These are phyloP conservation scores for Bos javanicus DNA, from an alignment of 2,113 vertebrate genomes.

Conservation along the genomic window DNA sequence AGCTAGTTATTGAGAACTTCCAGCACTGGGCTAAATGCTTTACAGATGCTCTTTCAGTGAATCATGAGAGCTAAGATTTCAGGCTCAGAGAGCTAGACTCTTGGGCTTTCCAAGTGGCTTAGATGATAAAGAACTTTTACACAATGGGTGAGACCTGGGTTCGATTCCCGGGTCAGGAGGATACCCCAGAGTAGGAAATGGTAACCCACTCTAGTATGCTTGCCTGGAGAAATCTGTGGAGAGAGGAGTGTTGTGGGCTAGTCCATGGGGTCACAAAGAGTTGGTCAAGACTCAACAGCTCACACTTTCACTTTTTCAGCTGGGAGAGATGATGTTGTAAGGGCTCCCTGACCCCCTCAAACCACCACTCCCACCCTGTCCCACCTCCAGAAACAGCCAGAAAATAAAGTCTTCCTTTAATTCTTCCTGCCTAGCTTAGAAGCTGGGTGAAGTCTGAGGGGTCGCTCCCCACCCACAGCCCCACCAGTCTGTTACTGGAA, in stretches of 20 bases:
- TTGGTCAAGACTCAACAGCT: rapidly evolving
- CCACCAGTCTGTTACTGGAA: not conserved
- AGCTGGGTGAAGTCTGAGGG: not conserved
- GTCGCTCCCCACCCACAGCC: not conserved
- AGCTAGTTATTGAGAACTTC: not conserved
- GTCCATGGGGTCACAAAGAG: not conserved
- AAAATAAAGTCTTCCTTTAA: not conserved
- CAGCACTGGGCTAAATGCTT: not conserved
- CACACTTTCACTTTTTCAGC: not conserved
- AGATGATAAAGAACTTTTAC: not conserved
- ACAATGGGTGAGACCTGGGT: not conserved
- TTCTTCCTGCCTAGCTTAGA: not conserved
- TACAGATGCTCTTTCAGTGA: not conserved
- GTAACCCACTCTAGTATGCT: not conserved
- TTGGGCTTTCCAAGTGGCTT: not conserved
- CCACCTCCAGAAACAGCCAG: not conserved
- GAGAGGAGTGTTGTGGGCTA: not conserved
- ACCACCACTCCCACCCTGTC: not conserved
- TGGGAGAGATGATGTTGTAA: not conserved
- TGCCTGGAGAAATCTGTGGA: not conserved
- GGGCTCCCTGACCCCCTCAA: not conserved
- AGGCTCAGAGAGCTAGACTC: not conserved
- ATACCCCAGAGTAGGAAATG: not conserved
- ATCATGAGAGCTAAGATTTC: not conserved
- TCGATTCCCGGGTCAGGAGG: rapidly evolving